These are phyloP conservation scores for Aplochiton taeniatus DNA, from an alignment of 2,797 vertebrate species.

Conservation along the genomic window DNA sequence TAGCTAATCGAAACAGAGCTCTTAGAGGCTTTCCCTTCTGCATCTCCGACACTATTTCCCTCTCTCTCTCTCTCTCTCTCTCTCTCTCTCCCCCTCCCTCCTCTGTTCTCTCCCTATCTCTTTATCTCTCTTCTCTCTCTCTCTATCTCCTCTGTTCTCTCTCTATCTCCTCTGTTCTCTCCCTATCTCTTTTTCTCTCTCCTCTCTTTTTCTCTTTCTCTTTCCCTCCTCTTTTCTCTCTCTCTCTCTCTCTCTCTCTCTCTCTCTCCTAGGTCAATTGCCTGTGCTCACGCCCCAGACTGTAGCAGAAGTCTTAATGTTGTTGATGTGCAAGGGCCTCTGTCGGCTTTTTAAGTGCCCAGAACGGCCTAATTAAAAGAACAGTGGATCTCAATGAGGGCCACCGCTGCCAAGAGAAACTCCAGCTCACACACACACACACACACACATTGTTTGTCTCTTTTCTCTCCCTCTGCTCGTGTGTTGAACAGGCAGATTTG, in stretches of 20 bases:
- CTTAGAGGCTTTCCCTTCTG: not conserved
- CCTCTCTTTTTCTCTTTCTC: not conserved
- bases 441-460: not conserved
- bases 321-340: not conserved
- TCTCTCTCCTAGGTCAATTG: not conserved
- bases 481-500: conserved; percentile 45
- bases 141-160: conserved; percentile 10
- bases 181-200: conserved; percentile 19
- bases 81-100: too few relatives aligned
- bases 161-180: conserved; percentile 11
- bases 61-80: conserved; percentile 22
- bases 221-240: not conserved
- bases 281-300: too few relatives aligned
- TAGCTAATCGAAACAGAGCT: conserved; percentile 37
- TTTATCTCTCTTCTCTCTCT: conserved; percentile 1
- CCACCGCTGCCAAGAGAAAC: conserved; percentile 58
- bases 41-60: conserved; percentile 33
- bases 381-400: conserved; percentile 61
- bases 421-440: conserved; percentile 15
- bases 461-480: conserved; percentile 9
- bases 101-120: not conserved
- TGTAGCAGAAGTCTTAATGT: too few relatives aligned
- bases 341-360: conserved; percentile 47
- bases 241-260: not conserved
- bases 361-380: conserved; percentile 54